Conservation (phyloP, 2,888 invertebrate species). For the Nipponacmea schrenckii region DNA sequence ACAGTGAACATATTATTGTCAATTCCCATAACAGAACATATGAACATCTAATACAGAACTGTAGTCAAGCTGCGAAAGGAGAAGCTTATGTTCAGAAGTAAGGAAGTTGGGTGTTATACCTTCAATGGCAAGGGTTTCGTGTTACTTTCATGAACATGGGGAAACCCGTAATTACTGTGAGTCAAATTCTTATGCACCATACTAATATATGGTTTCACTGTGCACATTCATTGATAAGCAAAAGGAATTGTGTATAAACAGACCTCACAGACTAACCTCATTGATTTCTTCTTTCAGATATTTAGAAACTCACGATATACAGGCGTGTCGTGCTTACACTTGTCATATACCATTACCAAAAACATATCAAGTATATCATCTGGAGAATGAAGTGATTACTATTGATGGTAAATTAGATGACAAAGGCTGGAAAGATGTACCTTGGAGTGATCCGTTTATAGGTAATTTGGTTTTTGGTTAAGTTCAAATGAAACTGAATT, state of each 20-base stretch:
- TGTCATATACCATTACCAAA: slow-evolving; percentile 42
- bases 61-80: slow-evolving; percentile 27
- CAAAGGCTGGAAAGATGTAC: slow-evolving; percentile 49
- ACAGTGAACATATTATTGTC: not conserved
- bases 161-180: no score
- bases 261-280: no score
- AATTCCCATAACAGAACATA: slow-evolving; percentile 23
- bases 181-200: no score
- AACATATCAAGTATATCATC: slow-evolving; percentile 48
- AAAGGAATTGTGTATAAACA: no score
- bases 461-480: slow-evolving; percentile 28
- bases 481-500: no score
- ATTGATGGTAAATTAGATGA: slow-evolving; percentile 53
- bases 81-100: slow-evolving; percentile 30
- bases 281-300: slow-evolving; percentile 25
- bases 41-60: slow-evolving; percentile 26
- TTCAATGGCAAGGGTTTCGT: no score
- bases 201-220: no score
- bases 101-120: not conserved
- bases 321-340: slow-evolving; percentile 34
- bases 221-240: no score
- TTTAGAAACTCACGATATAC: slow-evolving; percentile 25
- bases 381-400: slow-evolving; percentile 37
- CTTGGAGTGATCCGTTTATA: slow-evolving; percentile 41
- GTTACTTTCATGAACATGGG: no score